Evolutionary conservation across 2,888 invertebrate species (phyloP), one percentile per base, ranked within the genome.

Genomic region (Rotaria sp.): DNA sequence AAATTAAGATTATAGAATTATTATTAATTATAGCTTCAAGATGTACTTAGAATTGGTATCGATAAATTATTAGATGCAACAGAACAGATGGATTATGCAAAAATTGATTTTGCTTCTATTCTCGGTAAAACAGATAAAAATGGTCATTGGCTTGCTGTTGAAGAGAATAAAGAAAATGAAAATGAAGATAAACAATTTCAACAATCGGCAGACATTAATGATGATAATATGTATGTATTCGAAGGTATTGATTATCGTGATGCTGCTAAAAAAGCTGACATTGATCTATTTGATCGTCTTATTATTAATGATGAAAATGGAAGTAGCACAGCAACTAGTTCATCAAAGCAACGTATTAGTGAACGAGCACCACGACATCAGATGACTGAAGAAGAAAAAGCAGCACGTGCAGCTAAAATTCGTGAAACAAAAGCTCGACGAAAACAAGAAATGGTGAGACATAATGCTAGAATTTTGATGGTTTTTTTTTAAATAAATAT

Each of bases 1-100:
- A 26, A 26, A 57, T 26, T 11, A 59, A 0, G 0, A 4, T 35
- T 59, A 10, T 0, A 15, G 24, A 52, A n/a, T n/a, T 5, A 45
- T 87, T 11, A 24, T 26, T 85, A 4, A 11, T 26, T 88, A 15
- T 88, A 91, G 90, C 87, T 91, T 45, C 89, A 89, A 87, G 91
- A 91, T 85, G 90, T 91, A 50, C 88, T 91, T 48, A 90, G 90
- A 88, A 91, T 90, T 89, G 91, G 91, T 35, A 89, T 91, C 10
- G 90, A 91, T 85, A 89, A 89, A 86, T 87, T 91, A 84, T 52
- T 86, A n/a, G 59, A 86, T 30, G 85, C 55, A n/a, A 88, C 90
- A 84, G 89, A 88, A 84, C 88, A 89, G 50, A 89, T 89, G 13
- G 89, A 89, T n/a, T 88, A 87, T 24, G 88, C 88, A 59, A 88